Base-by-base conservation (phyloP, 2,888 invertebrate species). In the Drosophila hamatofila region DNA sequence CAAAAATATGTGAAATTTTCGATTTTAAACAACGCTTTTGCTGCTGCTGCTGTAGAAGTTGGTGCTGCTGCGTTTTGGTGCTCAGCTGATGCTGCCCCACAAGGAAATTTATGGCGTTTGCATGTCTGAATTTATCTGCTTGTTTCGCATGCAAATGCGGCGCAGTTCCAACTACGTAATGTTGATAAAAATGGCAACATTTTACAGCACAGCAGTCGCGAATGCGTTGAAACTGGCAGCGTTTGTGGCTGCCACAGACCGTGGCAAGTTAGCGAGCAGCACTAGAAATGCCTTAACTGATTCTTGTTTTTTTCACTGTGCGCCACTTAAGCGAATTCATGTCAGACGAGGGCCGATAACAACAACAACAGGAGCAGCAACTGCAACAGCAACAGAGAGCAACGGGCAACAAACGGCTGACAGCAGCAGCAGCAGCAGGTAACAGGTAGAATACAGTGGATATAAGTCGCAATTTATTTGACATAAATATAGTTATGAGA, bases 41-140 rank as follows among this genome's bases (percentile, higher is more conserved):
- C 25, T 70, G 75, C 60, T 52, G 66, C 44, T 46, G 39, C 23
- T 21, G 21, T 46, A 60, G 30, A 27, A 48, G 33, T 16, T 25
- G 25, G 14, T n/a, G 52, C 51, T 81, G 66, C 58, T 61, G 63
- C 54, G 49, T 61, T 80, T 63, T 51, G 42, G 56, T 25, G 51
- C 62, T 48, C 60, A 44, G 67, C 56, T 60, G 74, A 42, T 52
- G 69, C 72, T 58, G 71, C 63, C 75, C 64, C 57, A 54, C 69
- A 73, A 70, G 73, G 64, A 78, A 86, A 83, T 84, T 89, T 84
- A 84, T 84, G 88, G 84, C 84, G 77, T 75, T 84, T 75, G 88
- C 83, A 89, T 89, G 89, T 88, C 84, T 88, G 86, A 84, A 84
- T 84, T 84, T 84, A 84, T 84, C 89, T 89, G 84, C 89, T 88